Evolutionary conservation across 2,113 vertebrate species (phyloP), one percentile per base, ranked within the genome.

Genomic region (Gopherus evgoodei): DNA sequence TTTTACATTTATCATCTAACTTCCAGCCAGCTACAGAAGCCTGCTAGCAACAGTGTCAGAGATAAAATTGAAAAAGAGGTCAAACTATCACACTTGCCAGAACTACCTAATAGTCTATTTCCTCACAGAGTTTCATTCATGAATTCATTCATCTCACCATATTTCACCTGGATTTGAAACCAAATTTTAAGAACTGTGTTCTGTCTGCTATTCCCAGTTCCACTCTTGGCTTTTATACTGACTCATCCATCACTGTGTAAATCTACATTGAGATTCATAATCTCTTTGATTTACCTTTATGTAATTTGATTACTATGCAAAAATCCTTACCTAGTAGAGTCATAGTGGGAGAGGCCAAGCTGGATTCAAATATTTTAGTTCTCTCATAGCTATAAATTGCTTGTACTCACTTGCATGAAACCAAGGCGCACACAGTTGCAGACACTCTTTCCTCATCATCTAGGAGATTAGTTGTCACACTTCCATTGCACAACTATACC

Each of bases 281-380:
- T 91, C 96, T 94, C 69, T 90, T 85, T 81, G 82, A 62, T 57
- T 84, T 49, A 92, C 25, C 84, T 91, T 91, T 85, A 83, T 80
- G 84, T 75, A 62, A 91, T 83, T 65, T 50, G 93, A 95, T 91
- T 84, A 80, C 9, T 11, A 76, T 29, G 75, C 53, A 57, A 95
- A 93, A 91, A 42, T 16, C 35, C 80, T 35, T 65, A n/a, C 12
- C 56, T 88, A 53, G 0, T 16, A 90, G 52, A 1, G 0, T 72
- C 53, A 19, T 56, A 81, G 5, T 92, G 83, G 19, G 79, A 96
- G 95, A 94, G 81, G 25, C 38, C 90, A 25, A 86, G 3, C 6
- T 89, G 52, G 80, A 94, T 93, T 49, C 2, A 52, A 91, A 56
- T 42, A 56, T 35, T 90, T 93, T 49, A 89, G 56, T 22, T 95